These are phyloP conservation scores for Stomatorhinus walkeri DNA, from an alignment of 2,797 vertebrate species.

Conservation along the genomic window DNA sequence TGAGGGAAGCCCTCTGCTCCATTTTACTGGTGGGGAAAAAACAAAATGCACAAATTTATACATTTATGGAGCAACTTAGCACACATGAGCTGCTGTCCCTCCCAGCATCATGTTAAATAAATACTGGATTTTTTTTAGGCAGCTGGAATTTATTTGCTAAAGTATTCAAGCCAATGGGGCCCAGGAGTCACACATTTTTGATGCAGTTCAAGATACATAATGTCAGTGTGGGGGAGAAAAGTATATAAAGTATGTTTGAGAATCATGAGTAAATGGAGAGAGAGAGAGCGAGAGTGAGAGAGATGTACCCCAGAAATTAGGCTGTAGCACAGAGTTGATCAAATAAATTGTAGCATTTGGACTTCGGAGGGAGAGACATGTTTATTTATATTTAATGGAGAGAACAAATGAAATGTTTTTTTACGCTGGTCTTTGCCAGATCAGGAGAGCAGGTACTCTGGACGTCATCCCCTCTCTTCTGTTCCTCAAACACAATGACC, in stretches of 20 bases:
- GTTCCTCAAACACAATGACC: constrained; percentile 83
- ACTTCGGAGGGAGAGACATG: neutral
- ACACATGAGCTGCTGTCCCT: neutral
- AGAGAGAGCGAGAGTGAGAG: too few species aligned
- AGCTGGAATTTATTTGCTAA: neutral
- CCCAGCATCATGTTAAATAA: neutral
- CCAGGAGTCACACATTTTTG: neutral
- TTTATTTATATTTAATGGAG: constrained; percentile 40
- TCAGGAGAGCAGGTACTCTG: constrained; percentile 66
- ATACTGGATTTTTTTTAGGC: neutral
- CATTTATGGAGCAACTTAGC: neutral
- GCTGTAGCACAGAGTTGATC: neutral
- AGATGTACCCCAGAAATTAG: neutral
- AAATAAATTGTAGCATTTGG: neutral
- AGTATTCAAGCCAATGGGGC: neutral
- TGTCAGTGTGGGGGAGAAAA: neutral
- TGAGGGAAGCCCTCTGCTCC: neutral
- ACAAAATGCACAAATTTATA: neutral
- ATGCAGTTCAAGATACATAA: neutral
- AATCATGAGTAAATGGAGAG: neutral
- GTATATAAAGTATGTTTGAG: neutral
- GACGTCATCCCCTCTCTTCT: constrained; percentile 57
- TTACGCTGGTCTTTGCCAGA: constrained; percentile 70
- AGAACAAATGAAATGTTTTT: constrained; percentile 56
- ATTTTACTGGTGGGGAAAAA: neutral